Evolutionary conservation across 35 echinoderm and acorn worm species (phyloP), one percentile per base, ranked within the genome.

Genomic region (Holothuria glaberrima): DNA sequence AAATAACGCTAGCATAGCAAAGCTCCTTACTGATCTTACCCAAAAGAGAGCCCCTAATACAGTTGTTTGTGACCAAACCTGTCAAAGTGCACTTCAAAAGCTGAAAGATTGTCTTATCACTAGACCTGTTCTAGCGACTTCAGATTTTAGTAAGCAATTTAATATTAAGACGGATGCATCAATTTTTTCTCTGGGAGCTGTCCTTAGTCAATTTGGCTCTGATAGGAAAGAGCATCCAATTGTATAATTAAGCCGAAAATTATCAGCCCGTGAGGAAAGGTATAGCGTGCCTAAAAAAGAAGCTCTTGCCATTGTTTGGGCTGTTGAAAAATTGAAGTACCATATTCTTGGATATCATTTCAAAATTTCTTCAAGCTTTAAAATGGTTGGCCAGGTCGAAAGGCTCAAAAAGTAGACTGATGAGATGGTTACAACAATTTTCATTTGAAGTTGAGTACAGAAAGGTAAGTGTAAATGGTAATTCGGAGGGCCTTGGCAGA

Each of bases 381-480:
- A 79, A 22, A 4, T 90, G 88, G 88, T 24, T 80, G 0, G 31
- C 76, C 62, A 41, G 18, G 12, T 78, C 52, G 75, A 79, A 81
- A 81, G 58, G 72, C 21, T 27, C 30, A 5, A 90, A 62, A 38
- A 20, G 44, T 62, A 59, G 88, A 65, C 32, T 90, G 0, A 82
- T 67, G n/a, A 59, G 88, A 79, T 90, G 75, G 88, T 80, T 80
- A n/a, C 88, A 90, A 78, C 73, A 38, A 64, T 82, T 72, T 33
- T 35, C 48, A 16, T 89, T 89, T 58, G 48, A 65, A 17, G 69
- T 89, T 56, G 18, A 75, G 48, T 58, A 89, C 21, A 44, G 26
- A 30, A 75, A 46, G 48, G 87, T 68, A 5, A 89, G 32, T 19
- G 67, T 64, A 0, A 75, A 71, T 58, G 87, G 74, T 38, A 78